phyloP scores from a whole-genome alignment of 2,113 vertebrate species.

The Plecotus auritus region DNA sequence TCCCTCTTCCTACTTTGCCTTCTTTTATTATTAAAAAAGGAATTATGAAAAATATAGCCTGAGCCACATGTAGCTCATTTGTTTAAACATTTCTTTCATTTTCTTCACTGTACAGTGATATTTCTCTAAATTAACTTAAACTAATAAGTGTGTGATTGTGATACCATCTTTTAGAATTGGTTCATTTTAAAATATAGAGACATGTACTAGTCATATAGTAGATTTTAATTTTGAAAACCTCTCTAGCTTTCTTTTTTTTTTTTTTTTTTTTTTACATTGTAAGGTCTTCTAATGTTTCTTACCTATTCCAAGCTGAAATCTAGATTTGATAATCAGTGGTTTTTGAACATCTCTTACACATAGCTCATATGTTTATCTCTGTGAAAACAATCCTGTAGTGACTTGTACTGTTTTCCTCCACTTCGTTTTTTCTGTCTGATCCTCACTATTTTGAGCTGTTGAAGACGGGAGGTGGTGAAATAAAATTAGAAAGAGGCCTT shows the following conservation, averaged over 20 bases:
- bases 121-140: neutral
- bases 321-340: neutral
- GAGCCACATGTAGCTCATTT: neutral
- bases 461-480: neutral
- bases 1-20: neutral
- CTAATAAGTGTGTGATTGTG: neutral
- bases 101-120: neutral
- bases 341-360: neutral
- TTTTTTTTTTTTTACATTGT: neutral
- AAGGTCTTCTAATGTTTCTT: neutral
- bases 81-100: neutral
- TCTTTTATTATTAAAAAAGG: neutral
- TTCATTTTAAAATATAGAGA: neutral
- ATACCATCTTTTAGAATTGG: neutral
- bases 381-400: neutral
- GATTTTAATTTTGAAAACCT: neutral
- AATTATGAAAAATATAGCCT: neutral
- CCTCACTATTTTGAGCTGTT: neutral
- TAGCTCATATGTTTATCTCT: neutral
- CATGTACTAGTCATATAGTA: neutral
- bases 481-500: neutral
- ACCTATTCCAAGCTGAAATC: neutral
- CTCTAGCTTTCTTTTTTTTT: neutral
- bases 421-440: neutral
- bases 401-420: neutral